These are phyloP conservation scores for Gymnogyps californianus DNA, from an alignment of 2,113 vertebrate species.

Conservation along the genomic window DNA sequence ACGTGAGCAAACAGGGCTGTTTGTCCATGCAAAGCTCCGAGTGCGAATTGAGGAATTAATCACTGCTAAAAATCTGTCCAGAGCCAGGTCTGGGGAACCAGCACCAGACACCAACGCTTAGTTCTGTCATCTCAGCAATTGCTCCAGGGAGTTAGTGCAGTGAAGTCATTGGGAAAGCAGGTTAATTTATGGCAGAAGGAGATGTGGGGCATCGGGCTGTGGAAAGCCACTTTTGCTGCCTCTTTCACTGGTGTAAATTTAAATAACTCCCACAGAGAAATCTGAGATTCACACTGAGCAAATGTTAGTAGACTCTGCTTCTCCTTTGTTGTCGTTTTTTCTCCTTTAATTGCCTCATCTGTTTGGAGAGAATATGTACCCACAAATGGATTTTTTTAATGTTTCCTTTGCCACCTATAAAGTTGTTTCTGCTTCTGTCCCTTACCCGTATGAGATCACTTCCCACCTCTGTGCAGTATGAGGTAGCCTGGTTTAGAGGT, in stretches of 20 bases:
- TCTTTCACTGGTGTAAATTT: constrained; percentile 35
- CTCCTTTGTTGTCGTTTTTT: constrained; percentile 28
- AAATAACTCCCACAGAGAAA: constrained; percentile 59
- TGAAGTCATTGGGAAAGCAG: constrained; percentile 35
- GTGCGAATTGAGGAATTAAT: background rate
- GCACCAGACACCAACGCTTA: background rate
- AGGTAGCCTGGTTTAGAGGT: constrained; percentile 19
- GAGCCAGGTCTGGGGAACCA: background rate
- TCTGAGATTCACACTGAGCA: constrained; percentile 30
- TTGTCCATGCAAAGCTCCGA: background rate
- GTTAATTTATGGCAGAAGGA: constrained; percentile 36
- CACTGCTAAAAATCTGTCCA: background rate
- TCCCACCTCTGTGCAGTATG: background rate
- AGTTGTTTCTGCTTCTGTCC: constrained; percentile 17
- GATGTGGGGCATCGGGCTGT: constrained; percentile 12
- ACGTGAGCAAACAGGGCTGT: background rate
- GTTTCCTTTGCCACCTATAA: constrained; percentile 37
- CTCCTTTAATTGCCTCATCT: constrained; percentile 49
- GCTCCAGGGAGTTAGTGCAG: background rate
- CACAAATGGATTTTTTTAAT: constrained; percentile 21
- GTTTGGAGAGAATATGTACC: constrained; percentile 24
- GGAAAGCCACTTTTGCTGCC: constrained; percentile 23
- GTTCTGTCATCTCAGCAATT: background rate
- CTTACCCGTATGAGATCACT: constrained; percentile 10
- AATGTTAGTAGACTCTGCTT: constrained; percentile 31